Base-by-base conservation (phyloP, 2,888 invertebrate genomes). In the Synergus itoensis region DNA sequence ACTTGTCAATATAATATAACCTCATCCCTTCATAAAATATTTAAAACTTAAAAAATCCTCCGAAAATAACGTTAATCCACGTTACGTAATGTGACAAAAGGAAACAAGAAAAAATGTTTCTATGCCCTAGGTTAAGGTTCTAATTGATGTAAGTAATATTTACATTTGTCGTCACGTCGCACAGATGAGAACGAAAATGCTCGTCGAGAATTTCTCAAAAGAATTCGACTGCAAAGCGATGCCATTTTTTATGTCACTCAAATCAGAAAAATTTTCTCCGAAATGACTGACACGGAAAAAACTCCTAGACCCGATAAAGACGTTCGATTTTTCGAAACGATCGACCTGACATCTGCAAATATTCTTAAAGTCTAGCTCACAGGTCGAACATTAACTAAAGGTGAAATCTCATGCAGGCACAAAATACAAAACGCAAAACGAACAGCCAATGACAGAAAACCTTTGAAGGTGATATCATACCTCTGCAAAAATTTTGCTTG, bases 141-240 rank as follows among this genome's bases (percentile, higher is more conserved):
- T n/a, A n/a, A 36, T 53, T 73, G 16, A 73, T n/a, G 16, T 4
- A 48, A 28, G 16, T 36, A 11, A 73, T 73, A 73, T 11, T 73
- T 73, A 73, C 73, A n/a, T 53, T 53, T 48, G 4, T 7, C 7
- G 9, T 11, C 5, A 36, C 16, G n/a, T 53, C 43, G 84, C 80
- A 73, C 85, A 78, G 78, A 84, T 81, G 73, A 75, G 18, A 36
- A 80, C 8, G 80, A 82, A 62, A 89, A 77, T 14, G 87, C 78
- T 64, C 88, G 88, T 75, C 95, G 94, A 88, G 95, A 94, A 91
- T 94, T 93, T 93, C 94, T 94, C 83, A 95, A 93, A 89, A 95
- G 93, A 92, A 96, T 94, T 94, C 95, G 95, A 93, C 95, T 94
- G 93, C 95, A 96, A 92, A 96, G 93, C 87, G 96, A 95, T 93